These are phyloP conservation scores for Nycticebus coucang DNA, from an alignment of 2,113 vertebrate genomes.

Conservation along the genomic window DNA sequence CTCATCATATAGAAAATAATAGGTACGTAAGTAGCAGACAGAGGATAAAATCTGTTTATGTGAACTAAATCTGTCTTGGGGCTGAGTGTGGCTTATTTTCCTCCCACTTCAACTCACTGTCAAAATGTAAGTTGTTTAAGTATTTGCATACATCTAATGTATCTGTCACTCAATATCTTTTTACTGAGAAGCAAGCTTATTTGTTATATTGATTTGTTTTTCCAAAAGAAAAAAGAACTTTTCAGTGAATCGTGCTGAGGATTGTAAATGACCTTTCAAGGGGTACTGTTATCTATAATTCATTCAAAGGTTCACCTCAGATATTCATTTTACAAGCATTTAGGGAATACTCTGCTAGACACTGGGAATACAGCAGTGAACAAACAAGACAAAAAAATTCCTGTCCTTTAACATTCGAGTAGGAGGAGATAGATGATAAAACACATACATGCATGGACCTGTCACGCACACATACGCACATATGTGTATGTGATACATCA, in stretches of 20 bases:
- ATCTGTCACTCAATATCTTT: background rate
- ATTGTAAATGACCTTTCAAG: background rate
- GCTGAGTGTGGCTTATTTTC: background rate
- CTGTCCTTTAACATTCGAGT: background rate
- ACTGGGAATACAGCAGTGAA: background rate
- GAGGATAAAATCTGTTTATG: background rate
- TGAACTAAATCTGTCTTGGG: background rate
- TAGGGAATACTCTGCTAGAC: no score
- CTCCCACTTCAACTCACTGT: background rate
- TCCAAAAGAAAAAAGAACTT: background rate
- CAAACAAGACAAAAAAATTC: background rate
- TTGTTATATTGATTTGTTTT: background rate
- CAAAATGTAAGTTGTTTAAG: background rate
- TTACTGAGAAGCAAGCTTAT: background rate
- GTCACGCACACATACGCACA: background rate
- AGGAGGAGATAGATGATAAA: background rate
- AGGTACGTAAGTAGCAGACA: background rate
- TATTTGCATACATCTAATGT: background rate
- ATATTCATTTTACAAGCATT: background rate
- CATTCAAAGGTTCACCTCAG: background rate
- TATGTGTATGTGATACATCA: background rate
- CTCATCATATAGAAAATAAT: background rate
- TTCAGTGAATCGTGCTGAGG: background rate
- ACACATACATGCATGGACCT: background rate
- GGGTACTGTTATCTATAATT: background rate